Conservation (phyloP, 1,140 invertebrate species). For the Listronotus oregonensis region DNA sequence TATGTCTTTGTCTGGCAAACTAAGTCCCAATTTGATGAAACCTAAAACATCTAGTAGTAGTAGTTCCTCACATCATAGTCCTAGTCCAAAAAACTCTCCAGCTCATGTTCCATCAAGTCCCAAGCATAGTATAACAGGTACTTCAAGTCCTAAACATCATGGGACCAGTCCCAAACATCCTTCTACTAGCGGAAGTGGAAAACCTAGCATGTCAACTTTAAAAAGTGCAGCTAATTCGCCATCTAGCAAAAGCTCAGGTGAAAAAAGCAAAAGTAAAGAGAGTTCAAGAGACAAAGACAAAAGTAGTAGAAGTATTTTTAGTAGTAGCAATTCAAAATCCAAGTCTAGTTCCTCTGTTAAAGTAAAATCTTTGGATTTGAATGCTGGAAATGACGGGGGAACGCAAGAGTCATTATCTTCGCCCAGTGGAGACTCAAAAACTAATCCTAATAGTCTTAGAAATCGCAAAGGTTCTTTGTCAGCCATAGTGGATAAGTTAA, state of each 20-base stretch:
- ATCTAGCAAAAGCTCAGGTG: slow-evolving; percentile 56
- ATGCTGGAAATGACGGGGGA: slow-evolving; percentile 45
- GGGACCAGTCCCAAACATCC: slow-evolving; percentile 76
- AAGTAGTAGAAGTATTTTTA: slow-evolving; percentile 52
- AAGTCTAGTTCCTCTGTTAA: slow-evolving; percentile 68
- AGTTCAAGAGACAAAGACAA: slow-evolving; percentile 65
- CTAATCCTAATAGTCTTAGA: slow-evolving; percentile 36
- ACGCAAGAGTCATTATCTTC: slow-evolving; percentile 60
- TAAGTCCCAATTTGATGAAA: slow-evolving; percentile 64
- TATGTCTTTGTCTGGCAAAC: slow-evolving; percentile 58
- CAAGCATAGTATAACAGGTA: slow-evolving; percentile 62
- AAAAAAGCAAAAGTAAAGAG: slow-evolving; percentile 57
- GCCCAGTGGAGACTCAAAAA: slow-evolving; percentile 58
- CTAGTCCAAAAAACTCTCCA: slow-evolving; percentile 75
- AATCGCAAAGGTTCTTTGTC: slow-evolving; percentile 78
- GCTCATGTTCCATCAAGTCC: slow-evolving; percentile 73
- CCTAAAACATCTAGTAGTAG: slow-evolving; percentile 57
- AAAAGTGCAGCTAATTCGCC: slow-evolving; percentile 76
- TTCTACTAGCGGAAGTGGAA: slow-evolving; percentile 71
- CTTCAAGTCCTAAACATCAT: slow-evolving; percentile 63
- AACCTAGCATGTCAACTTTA: slow-evolving; percentile 86
- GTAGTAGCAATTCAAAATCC: slow-evolving; percentile 68
- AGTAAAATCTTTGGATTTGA: slow-evolving; percentile 69
- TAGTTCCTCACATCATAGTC: slow-evolving; percentile 68
- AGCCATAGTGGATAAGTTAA: slow-evolving; percentile 83